phyloP scores from a whole-genome alignment of 2,888 invertebrate species.

The Eupithecia insigniata region DNA sequence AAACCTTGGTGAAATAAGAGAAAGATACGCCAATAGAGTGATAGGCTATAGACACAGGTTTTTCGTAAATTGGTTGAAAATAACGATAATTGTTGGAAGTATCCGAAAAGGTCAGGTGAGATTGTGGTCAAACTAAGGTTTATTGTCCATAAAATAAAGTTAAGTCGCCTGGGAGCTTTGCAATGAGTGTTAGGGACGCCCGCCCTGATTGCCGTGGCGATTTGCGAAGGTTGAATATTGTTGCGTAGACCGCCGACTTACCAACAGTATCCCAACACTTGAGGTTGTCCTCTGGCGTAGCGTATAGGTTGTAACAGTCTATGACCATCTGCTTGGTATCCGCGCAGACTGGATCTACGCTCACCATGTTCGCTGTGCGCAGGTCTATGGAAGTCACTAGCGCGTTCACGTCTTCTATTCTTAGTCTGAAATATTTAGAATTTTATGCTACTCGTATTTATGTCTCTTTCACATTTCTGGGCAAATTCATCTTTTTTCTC shows the following conservation, averaged over 20 bases:
- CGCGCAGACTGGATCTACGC: slow-evolving; percentile 67
- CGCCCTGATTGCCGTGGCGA: background rate
- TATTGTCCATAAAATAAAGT: no score
- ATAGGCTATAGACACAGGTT: no score
- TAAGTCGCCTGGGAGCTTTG: no score
- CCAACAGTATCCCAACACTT: slow-evolving; percentile 70
- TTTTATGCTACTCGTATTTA: background rate
- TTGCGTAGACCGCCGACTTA: slow-evolving; percentile 41
- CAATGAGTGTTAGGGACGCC: no score
- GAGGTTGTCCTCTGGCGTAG: slow-evolving; percentile 50
- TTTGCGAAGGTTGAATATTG: background rate
- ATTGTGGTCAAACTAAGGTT: no score
- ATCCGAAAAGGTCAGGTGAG: no score
- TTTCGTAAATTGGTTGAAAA: no score
- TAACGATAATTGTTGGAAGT: no score
- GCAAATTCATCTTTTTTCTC: background rate
- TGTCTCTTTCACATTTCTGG: background rate
- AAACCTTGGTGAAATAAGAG: no score
- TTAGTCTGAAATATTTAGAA: slow-evolving; percentile 57
- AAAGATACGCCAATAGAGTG: no score
- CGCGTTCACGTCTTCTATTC: slow-evolving; percentile 64
- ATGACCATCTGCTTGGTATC: slow-evolving; percentile 63
- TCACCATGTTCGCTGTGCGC: slow-evolving; percentile 68
- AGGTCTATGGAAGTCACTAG: slow-evolving; percentile 66
- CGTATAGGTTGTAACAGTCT: slow-evolving; percentile 62